These are phyloP conservation scores for Rhagonycha lutea DNA, from an alignment of 2,888 invertebrate genomes.

Conservation along the genomic window DNA sequence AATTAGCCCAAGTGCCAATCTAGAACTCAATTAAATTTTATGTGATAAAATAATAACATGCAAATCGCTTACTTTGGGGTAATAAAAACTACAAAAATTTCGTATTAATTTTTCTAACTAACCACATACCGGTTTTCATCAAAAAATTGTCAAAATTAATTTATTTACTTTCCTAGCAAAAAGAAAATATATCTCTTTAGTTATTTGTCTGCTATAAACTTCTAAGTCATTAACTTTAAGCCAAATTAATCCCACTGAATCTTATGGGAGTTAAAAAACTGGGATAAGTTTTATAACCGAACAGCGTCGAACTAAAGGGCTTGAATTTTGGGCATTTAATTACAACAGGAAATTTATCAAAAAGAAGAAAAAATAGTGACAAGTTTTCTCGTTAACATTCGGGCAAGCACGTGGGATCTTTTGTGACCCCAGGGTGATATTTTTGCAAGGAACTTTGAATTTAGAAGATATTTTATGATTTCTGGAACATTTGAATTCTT, in stretches of 20 bases:
- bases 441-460: no score
- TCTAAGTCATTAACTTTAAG: not conserved
- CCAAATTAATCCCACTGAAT: not conserved
- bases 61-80: constrained; percentile 23
- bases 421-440: no score
- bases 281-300: not conserved
- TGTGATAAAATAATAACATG: constrained; percentile 27
- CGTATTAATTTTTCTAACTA: constrained; percentile 7
- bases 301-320: not conserved
- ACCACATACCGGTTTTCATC: not conserved
- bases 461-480: no score
- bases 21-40: constrained; percentile 25
- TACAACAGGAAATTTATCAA: not conserved
- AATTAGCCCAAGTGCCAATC: constrained; percentile 24
- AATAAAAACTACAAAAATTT: constrained; percentile 15
- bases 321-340: not conserved
- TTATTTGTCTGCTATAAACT: not conserved
- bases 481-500: no score
- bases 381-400: not conserved
- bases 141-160: not conserved
- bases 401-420: no score
- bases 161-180: not conserved
- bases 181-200: not conserved
- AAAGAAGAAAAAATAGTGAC: not conserved
- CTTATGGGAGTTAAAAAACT: not conserved